Conservation (phyloP, 2,888 invertebrate species). For the Glomeris marginata region DNA sequence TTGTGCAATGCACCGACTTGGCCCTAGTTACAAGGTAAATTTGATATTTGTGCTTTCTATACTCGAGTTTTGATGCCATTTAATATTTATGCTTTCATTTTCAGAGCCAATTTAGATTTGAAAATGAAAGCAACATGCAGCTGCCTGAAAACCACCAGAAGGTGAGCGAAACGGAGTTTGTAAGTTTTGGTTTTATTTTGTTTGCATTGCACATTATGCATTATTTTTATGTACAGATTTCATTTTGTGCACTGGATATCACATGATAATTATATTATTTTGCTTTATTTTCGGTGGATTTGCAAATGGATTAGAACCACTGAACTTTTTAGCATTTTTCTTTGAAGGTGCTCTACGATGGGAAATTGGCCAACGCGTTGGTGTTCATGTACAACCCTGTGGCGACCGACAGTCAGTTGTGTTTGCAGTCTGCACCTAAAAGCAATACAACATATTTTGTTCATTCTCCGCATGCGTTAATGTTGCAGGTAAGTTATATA, state of each 20-base stretch:
- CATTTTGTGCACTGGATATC: background rate
- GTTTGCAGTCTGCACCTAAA: constrained; percentile 95
- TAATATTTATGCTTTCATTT: constrained; percentile 29
- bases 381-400: constrained; percentile 99
- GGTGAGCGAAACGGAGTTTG: constrained; percentile 49
- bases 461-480: constrained; percentile 97
- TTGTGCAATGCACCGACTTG: constrained; percentile 94
- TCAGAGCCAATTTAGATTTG: constrained; percentile 99
- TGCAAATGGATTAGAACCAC: background rate
- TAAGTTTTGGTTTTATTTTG: constrained; percentile 19
- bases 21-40: constrained; percentile 92
- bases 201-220: constrained; percentile 14
- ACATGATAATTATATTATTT: constrained; percentile 1
- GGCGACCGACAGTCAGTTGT: constrained; percentile 96
- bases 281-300: constrained; percentile 1
- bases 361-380: constrained; percentile 87
- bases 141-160: constrained; percentile 96
- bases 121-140: constrained; percentile 96
- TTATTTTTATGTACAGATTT: background rate
- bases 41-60: background rate
- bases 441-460: constrained; percentile 96
- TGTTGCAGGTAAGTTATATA: constrained; percentile 64
- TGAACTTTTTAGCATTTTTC: constrained; percentile 2
- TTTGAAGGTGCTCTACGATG: constrained; percentile 88
- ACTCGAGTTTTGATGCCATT: background rate